Percentiles rank a stretch among this genome's conserved stretches.
Evolutionary conservation across 2,888 invertebrate genomes (phyloP).

Genomic region (Melieria omissa): DNA sequence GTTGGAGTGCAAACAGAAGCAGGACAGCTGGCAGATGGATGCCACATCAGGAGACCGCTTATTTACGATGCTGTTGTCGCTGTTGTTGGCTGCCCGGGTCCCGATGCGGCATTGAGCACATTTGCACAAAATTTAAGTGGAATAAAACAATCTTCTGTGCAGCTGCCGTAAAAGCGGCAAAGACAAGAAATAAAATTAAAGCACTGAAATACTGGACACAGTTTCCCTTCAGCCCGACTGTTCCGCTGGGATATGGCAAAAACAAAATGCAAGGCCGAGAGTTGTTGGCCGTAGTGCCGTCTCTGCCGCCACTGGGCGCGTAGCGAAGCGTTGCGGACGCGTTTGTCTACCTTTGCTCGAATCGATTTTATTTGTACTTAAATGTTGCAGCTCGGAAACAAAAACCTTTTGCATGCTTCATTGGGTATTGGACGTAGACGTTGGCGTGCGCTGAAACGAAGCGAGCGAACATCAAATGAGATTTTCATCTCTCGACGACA

Average conservation of each 20-base stretch:
- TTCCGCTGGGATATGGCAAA: neutral
- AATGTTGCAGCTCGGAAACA: neutral
- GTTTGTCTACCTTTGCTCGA: neutral
- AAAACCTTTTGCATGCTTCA: slow-evolving; percentile 59
- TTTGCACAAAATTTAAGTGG: slow-evolving; percentile 49
- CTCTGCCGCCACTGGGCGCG: no score
- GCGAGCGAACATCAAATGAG: no score
- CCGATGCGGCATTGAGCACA: slow-evolving; percentile 42
- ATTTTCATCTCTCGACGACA: no score
- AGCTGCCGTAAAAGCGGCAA: neutral
- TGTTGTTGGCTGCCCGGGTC: slow-evolving; percentile 8
- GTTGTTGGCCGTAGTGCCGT: neutral
- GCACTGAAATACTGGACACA: no score
- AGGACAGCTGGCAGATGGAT: no score
- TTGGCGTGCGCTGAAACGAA: no score
- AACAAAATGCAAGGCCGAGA: neutral
- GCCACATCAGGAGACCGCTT: no score
- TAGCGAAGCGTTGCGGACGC: neutral
- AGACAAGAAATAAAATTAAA: neutral
- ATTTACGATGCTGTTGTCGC: no score
- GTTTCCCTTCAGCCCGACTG: no score
- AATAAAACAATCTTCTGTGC: slow-evolving; percentile 52
- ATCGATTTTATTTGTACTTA: slow-evolving; percentile 5
- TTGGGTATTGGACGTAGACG: slow-evolving; percentile 49
- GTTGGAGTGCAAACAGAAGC: neutral